Base-by-base conservation (phyloP, 2,888 invertebrate species). In the Hypsopygia costalis region DNA sequence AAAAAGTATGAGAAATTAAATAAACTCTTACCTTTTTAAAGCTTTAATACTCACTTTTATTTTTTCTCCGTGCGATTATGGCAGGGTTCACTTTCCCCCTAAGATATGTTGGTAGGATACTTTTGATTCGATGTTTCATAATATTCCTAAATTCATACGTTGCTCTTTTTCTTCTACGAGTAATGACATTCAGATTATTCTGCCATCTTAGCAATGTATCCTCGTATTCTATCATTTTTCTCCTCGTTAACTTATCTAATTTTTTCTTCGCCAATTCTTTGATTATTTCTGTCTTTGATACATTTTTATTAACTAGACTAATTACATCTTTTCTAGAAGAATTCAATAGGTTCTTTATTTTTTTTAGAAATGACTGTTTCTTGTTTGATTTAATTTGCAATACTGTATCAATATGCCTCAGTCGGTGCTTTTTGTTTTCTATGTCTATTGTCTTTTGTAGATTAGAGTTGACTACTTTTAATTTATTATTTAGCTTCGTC, bases 71-170 rank as follows among this genome's bases (percentile, higher is more conserved):
- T 34, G 58, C 56, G 10, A 49, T 43, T 3, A 72, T 55, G n/a
- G 56, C 67, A 1, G 66, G 69, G 12, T 63, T 59, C 0, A 77
- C 53, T 56, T 81, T 81, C 2, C 70, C 68, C 54, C 69, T 64
- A 8, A 81, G 57, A 48, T 81, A 81, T 30, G 60, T 62, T 1
- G 83, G 82, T 48, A 82, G 62, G 3, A 82, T 81, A 43, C 69
- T 75, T 34, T 75, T 79, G 6, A 81, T 69, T n/a, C 69, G 61
- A 27, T 55, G 52, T 10, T 55, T 47, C 7, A 55, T 42, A 8
- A 1, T n/a, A 3, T 44, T 54, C 1, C 58, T 49, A 10, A 58
- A 54, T 8, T 41, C 44, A n/a, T 42, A 31, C 2, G 53, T 1
- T 0, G 69, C 64, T 31, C 85, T 62, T 49, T 71, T 81, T 40